Percentiles rank a stretch among this genome's conserved stretches.
These are phyloP conservation scores for Cyphomyrus plagiostoma DNA, from an alignment of 2,113 vertebrate species.

Conservation along the genomic window DNA sequence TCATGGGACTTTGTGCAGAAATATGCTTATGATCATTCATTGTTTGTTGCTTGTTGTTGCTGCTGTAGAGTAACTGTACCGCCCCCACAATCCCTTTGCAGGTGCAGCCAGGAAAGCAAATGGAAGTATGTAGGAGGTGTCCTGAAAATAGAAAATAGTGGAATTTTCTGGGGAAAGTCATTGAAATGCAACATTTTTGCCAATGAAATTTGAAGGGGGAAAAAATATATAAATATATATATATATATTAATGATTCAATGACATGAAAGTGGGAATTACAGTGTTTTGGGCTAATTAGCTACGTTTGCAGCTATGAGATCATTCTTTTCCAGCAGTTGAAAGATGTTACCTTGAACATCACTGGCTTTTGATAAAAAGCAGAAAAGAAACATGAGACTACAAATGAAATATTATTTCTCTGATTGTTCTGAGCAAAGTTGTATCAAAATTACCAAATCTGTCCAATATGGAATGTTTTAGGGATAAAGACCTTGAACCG, in stretches of 20 bases:
- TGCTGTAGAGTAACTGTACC: background rate
- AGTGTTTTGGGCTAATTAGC: background rate
- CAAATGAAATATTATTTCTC: background rate
- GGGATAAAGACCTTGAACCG: background rate
- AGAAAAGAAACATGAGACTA: background rate
- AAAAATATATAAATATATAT: background rate
- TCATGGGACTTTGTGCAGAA: background rate
- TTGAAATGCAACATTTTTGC: background rate
- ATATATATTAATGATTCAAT: background rate
- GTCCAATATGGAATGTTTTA: background rate
- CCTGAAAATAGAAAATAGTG: background rate
- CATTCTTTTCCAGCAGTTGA: background rate
- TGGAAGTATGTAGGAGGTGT: background rate
- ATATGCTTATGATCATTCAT: background rate
- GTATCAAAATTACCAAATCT: background rate
- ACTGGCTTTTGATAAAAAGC: background rate
- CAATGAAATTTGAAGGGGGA: background rate
- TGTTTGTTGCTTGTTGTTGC: background rate
- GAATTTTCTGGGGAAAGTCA: background rate
- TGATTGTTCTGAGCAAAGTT: background rate
- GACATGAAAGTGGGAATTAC: background rate
- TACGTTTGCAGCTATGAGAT: background rate
- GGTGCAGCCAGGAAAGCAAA: background rate
- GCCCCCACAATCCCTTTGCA: background rate
- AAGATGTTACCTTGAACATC: background rate